A percentile compares a stretch with the other conserved stretches of the same genome.
Conservation (phyloP, 2,888 invertebrate species). For the Tetranychus piercei region DNA sequence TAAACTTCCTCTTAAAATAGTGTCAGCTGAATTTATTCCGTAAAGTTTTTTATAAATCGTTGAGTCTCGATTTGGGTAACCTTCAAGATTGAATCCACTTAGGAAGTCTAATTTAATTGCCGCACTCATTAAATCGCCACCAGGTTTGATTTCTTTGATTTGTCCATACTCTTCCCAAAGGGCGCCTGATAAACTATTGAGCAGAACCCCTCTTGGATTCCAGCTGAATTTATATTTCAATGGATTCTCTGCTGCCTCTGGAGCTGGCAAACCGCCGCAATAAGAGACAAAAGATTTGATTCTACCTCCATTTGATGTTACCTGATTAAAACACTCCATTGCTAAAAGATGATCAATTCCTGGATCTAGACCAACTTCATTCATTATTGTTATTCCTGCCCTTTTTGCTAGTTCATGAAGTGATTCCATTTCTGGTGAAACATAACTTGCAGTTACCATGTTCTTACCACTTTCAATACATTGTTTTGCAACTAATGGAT, state of each 20-base stretch:
- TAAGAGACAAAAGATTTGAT: conserved; percentile 87
- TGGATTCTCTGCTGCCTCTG: conserved; percentile 75
- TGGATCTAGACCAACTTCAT: conserved; percentile 92
- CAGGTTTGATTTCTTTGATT: conserved; percentile 60
- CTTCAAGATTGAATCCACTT: conserved; percentile 88
- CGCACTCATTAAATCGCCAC: conserved; percentile 58
- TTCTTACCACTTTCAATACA: conserved; percentile 72
- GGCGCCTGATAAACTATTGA: conserved; percentile 74
- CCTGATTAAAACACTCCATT: conserved; percentile 85
- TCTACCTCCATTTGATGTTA: conserved; percentile 60
- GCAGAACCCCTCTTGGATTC: conserved; percentile 80
- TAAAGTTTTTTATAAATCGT: conserved; percentile 69
- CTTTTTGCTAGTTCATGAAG: conserved; percentile 59
- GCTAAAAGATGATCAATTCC: conserved; percentile 96
- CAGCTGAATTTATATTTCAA: conserved; percentile 45
- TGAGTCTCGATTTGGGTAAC: conserved; percentile 90
- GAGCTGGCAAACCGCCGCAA: conserved; percentile 91
- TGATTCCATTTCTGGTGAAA: conserved; percentile 59
- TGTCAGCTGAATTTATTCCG: conserved; percentile 56
- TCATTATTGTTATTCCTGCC: conserved; percentile 77
- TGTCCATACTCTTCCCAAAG: conserved; percentile 64
- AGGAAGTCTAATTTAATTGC: conserved; percentile 64
- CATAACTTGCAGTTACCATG: conserved; percentile 91
- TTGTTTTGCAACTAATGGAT: conserved; percentile 59
- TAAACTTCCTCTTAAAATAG: conserved; percentile 78